Base-by-base conservation (phyloP, 2,888 invertebrate genomes). In the Cloeon dipterum region DNA sequence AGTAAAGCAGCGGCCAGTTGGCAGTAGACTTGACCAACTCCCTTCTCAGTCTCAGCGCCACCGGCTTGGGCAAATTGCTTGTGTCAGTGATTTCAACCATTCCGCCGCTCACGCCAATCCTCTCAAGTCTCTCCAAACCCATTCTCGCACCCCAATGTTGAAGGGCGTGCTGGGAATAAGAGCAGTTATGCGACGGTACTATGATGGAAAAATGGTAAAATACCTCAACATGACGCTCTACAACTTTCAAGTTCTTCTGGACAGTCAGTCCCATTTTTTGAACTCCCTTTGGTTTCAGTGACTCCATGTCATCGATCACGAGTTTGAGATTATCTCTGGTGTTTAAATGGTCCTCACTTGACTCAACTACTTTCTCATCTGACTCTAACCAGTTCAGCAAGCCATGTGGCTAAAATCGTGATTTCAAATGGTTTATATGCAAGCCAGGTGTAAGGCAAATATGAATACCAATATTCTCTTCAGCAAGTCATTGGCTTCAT, bases 1-100 rank as follows among this genome's bases (percentile, higher is more conserved):
- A 88, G 60, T 89, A 96, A 62, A 98, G 94, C 45, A 88, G 64
- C 36, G 74, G 70, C 85, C 91, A 91, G 61, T 93, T 93, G 16
- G 79, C 76, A 48, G 73, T 74, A 36, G 78, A 73, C 59, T 86
- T 86, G 42, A 91, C 71, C 42, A 82, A 59, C 56, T 91, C 88
- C 17, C 98, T 63, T 5, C 94, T 66, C 49, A 91, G 76, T 25
- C 96, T 66, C 47, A 98, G 59, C 3, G 94, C 83, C 7, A 98
- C 83, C 4, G 94, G 96, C 35, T 86, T 66, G 50, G 82, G 74
- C 52, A 67, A 63, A 46, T 68, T 45, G 46, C 47, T 46, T 46
- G 45, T 41, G 44, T 50, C 51, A 32, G 48, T 66, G 16, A 20
- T 33, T 3, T 17, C 16, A 7, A 23, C 34, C 13, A 20, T 20